Percentiles rank a stretch among this genome's conserved stretches.
Conservation (phyloP, 2,113 vertebrate genomes). For the Cinclus cinclus region DNA sequence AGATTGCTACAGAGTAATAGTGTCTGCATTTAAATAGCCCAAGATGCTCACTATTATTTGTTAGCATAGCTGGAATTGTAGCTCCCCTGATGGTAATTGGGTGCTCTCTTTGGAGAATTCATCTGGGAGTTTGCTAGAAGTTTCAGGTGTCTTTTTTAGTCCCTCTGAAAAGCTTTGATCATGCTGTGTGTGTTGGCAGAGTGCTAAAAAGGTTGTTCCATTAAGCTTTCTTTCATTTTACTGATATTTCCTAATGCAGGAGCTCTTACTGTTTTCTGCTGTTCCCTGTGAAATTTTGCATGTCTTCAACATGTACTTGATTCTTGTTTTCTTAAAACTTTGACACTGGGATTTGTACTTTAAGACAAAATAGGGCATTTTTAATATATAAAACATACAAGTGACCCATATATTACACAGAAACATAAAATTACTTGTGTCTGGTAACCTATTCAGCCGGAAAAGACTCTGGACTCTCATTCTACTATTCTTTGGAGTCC, state of each 20-base stretch:
- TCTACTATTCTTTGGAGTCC: not conserved
- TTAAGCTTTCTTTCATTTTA: constrained; percentile 26
- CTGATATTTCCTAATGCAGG: not conserved
- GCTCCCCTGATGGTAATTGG: not conserved
- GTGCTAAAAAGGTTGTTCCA: not conserved
- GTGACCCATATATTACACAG: not conserved
- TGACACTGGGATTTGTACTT: not conserved
- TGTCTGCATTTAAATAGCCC: not conserved
- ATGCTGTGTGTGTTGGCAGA: not conserved
- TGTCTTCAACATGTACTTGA: not conserved
- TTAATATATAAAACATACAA: not conserved
- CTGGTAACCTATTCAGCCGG: not conserved
- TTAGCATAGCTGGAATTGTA: not conserved
- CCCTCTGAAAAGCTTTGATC: not conserved
- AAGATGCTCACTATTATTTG: not conserved
- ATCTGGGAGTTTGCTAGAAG: not conserved
- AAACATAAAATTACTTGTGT: not conserved
- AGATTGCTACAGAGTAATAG: not conserved
- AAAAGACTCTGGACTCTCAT: not conserved
- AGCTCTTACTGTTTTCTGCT: not conserved
- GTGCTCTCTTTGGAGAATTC: not conserved
- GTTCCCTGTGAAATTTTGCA: not conserved
- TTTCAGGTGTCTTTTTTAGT: not conserved
- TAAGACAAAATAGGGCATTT: not conserved
- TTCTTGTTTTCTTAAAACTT: not conserved